phyloP scores from a whole-genome alignment of 2,113 vertebrate genomes.

The Chaetops frenatus region DNA sequence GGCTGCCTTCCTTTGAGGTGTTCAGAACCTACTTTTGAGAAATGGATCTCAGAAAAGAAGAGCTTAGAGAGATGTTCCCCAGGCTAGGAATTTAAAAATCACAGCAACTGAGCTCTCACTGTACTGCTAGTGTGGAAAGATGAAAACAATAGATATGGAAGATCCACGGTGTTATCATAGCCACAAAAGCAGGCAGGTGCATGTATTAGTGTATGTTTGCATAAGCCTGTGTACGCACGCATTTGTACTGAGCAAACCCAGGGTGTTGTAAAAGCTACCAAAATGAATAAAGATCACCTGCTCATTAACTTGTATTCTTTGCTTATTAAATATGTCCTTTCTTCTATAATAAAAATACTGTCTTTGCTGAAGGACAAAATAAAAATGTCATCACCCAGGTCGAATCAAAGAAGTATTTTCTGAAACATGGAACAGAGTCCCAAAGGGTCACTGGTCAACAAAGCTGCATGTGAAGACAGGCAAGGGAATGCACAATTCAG shows the following conservation, averaged over 20 bases:
- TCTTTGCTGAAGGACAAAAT: neutral
- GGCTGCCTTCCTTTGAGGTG: neutral
- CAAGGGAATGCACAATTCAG: neutral
- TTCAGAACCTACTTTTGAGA: neutral
- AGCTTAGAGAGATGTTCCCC: neutral
- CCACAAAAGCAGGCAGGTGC: neutral
- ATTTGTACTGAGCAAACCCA: neutral
- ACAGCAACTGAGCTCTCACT: neutral
- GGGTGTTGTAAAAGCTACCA: neutral
- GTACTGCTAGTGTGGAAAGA: neutral
- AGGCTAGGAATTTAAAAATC: slow-evolving; percentile 36
- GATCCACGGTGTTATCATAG: neutral
- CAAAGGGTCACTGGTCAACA: neutral
- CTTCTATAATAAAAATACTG: neutral
- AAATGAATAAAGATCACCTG: neutral
- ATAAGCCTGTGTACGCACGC: neutral
- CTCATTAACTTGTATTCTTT: neutral
- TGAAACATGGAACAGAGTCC: neutral
- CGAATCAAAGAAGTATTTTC: neutral
- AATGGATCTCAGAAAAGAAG: neutral
- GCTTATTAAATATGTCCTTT: neutral
- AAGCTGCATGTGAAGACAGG: neutral
- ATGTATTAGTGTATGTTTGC: neutral
- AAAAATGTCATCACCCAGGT: neutral
- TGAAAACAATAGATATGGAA: neutral